Conservation (phyloP, 2,113 vertebrate species). For the Myiozetetes cayanensis region DNA sequence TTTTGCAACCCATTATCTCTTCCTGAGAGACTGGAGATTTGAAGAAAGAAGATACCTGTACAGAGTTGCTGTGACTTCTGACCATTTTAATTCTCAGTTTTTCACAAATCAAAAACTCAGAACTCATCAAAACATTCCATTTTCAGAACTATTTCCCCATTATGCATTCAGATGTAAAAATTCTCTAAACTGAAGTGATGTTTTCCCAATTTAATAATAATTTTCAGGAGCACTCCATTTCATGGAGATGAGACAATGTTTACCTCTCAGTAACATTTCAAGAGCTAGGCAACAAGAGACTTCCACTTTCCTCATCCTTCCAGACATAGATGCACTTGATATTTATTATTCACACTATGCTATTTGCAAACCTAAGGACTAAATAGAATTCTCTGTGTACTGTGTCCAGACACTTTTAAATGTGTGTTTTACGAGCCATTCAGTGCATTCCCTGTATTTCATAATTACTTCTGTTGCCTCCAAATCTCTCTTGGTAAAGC, state of each 20-base stretch:
- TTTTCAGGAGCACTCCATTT: neutral
- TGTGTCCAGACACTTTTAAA: neutral
- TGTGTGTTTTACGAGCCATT: neutral
- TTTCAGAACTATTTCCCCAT: neutral
- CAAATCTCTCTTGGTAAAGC: neutral
- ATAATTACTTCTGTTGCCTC: constrained; percentile 35
- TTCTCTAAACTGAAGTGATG: neutral
- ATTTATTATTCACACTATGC: constrained; percentile 21
- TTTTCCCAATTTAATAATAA: neutral
- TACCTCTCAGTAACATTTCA: neutral
- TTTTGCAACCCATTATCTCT: neutral
- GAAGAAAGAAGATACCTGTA: neutral
- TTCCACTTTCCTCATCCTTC: neutral
- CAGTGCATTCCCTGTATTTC: neutral
- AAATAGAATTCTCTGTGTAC: neutral
- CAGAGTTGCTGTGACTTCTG: neutral
- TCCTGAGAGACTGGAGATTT: neutral
- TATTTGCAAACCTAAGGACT: constrained; percentile 1
- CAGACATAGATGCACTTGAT: neutral
- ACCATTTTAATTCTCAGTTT: neutral
- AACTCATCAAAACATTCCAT: neutral
- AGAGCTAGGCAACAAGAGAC: neutral
- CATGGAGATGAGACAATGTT: neutral
- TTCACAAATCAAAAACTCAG: neutral
- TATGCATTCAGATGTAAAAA: neutral